Conservation (phyloP, 1,140 invertebrate species). For the Muscidifurax raptorellus region DNA sequence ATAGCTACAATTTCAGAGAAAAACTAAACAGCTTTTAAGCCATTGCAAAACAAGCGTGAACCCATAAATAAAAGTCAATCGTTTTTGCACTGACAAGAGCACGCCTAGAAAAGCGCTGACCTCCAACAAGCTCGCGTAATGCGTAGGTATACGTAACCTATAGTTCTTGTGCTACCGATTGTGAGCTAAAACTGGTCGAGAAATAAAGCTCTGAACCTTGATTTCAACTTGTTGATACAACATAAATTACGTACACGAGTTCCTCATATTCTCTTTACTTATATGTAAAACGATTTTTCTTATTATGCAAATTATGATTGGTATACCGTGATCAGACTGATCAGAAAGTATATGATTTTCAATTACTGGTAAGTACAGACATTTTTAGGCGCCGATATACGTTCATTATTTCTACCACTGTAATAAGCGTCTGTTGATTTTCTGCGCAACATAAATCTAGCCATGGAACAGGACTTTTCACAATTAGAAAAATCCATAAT, state of each 20-base stretch:
- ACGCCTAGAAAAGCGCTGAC: neutral
- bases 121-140: neutral
- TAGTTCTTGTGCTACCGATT: neutral
- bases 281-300: neutral
- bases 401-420: too few species aligned
- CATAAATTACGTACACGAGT: neutral
- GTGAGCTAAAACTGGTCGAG: neutral
- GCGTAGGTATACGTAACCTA: neutral
- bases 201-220: neutral
- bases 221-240: neutral
- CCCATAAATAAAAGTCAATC: neutral
- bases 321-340: neutral
- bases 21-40: neutral
- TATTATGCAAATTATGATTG: neutral
- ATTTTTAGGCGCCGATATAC: too few species aligned
- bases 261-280: neutral
- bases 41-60: slow-evolving; percentile 3
- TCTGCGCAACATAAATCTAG: too few species aligned
- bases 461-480: too few species aligned
- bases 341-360: too few species aligned
- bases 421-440: too few species aligned
- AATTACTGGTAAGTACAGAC: too few species aligned
- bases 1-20: neutral
- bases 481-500: too few species aligned
- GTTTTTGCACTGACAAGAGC: neutral